Base-by-base conservation (phyloP, 2,797 vertebrate species). In the Petrocephalus schoutedeni region DNA sequence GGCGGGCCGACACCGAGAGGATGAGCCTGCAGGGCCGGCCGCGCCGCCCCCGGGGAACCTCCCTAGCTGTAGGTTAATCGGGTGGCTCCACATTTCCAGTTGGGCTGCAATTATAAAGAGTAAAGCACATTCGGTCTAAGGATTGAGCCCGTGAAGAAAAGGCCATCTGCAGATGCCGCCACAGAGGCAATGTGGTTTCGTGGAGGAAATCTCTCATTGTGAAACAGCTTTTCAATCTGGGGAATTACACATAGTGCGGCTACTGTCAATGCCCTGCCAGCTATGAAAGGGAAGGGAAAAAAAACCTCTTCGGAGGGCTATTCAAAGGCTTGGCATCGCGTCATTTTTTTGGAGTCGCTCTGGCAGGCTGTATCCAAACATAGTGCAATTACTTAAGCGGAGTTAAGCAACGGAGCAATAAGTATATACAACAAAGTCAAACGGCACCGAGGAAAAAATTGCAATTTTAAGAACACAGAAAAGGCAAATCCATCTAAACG, bases 191-290 rank as follows among this genome's bases (percentile, higher is more conserved):
- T 82, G 74, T 87, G 87, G 41, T 89, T 89, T 90, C 92, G 91
- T 90, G 92, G 91, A 94, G 90, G 93, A 94, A 96, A 96, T 96
- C 92, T 95, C 93, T 93, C 93, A 94, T 94, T 94, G 94, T 95
- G 92, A 93, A 92, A 92, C 93, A 94, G 92, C 94, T 96, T 97
- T 97, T 96, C 94, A 96, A 95, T 95, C 95, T 93, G 91, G 92
- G 94, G 95, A 97, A 97, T 96, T 96, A 96, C 91, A 95, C 92
- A 96, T 96, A 97, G 94, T 96, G 94, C 93, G 95, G 93, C 92
- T 94, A 96, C 95, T 95, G 94, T 96, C 95, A 96, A 95, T 95
- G 96, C 92, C 91, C 94, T 95, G 94, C 94, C 93, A 96, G 95
- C 93, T 95, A 95, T 96, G 90, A 89, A 92, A 87, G 87, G 89